Conservation (phyloP, 2,888 invertebrate species). For the Xanthia togata region DNA sequence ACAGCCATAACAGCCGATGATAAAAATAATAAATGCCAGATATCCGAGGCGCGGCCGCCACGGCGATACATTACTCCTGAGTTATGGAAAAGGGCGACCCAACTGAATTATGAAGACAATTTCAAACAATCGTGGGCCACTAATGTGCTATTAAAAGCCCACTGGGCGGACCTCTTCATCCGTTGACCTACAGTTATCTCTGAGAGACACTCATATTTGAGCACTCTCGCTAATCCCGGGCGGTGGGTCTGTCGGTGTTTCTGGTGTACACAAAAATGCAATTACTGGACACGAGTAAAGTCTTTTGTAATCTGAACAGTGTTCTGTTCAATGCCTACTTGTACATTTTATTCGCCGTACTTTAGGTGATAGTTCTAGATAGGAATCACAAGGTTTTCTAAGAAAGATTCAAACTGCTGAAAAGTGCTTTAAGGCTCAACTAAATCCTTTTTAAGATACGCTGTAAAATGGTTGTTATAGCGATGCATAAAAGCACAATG, state of each 20-base stretch:
- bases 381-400: neutral
- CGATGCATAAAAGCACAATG: slow-evolving; percentile 13
- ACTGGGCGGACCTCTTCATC: slow-evolving; percentile 57
- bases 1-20: slow-evolving; percentile 50
- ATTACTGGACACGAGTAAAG: slow-evolving; percentile 49
- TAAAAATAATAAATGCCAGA: slow-evolving; percentile 68
- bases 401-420: neutral
- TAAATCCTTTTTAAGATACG: neutral
- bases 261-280: slow-evolving; percentile 60
- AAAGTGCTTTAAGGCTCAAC: neutral
- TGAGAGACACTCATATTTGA: slow-evolving; percentile 75
- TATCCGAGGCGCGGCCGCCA: slow-evolving; percentile 48
- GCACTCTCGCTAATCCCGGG: slow-evolving; percentile 70
- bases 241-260: slow-evolving; percentile 36
- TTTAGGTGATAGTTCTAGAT: neutral
- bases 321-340: neutral
- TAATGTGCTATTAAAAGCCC: slow-evolving; percentile 69
- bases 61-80: slow-evolving; percentile 68
- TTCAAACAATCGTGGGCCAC: slow-evolving; percentile 69
- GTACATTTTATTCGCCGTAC: neutral
- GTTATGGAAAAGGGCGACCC: slow-evolving; percentile 69
- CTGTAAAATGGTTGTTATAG: slow-evolving; percentile 12
- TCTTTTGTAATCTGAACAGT: slow-evolving; percentile 10
- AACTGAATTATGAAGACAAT: slow-evolving; percentile 76
- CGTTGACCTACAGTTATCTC: slow-evolving; percentile 75